Evolutionary conservation across 2,888 invertebrate species (phyloP).

Genomic region (Hedychridium roseum): DNA sequence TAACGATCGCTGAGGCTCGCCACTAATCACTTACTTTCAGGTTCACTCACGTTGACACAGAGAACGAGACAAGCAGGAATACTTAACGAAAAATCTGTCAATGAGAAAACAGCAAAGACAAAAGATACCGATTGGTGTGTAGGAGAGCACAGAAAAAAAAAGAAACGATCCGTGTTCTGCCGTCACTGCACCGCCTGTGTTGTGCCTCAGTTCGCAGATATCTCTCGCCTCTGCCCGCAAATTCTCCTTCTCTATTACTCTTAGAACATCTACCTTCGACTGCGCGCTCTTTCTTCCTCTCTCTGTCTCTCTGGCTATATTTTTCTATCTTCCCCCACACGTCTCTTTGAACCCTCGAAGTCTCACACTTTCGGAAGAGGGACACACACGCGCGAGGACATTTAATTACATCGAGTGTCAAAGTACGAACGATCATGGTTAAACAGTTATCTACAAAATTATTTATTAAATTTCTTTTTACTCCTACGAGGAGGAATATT

Average conservation of each 20-base stretch:
- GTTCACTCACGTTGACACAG: conserved; percentile 41
- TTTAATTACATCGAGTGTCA: too few species aligned
- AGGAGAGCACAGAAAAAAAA: conserved; percentile 48
- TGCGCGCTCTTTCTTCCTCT: conserved; percentile 31
- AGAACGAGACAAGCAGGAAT: conserved; percentile 37
- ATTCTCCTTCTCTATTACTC: too few species aligned
- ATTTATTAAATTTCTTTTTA: too few species aligned
- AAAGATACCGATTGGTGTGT: conserved; percentile 43
- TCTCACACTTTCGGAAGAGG: conserved; percentile 24
- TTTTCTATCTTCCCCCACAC: too few species aligned
- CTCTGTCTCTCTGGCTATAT: conserved; percentile 32
- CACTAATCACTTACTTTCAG: conserved; percentile 54
- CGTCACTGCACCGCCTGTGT: conserved; percentile 56
- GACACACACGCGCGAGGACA: conserved; percentile 27
- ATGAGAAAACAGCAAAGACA: conserved; percentile 29
- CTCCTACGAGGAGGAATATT: too few species aligned
- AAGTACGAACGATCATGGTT: too few species aligned
- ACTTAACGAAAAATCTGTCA: conserved; percentile 20
- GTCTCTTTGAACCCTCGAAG: too few species aligned
- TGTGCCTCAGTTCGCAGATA: conserved; percentile 44
- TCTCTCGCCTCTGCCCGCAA: conserved; percentile 44
- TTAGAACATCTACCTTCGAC: conserved; percentile 4
- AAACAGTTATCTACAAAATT: too few species aligned
- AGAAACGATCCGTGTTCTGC: conserved; percentile 48
- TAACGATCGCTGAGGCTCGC: conserved; percentile 25